A percentile compares a stretch with the other conserved stretches of the same genome.
These are phyloP conservation scores for Acrocephalus kingi DNA, from an alignment of 2,113 vertebrate genomes.

Conservation along the genomic window DNA sequence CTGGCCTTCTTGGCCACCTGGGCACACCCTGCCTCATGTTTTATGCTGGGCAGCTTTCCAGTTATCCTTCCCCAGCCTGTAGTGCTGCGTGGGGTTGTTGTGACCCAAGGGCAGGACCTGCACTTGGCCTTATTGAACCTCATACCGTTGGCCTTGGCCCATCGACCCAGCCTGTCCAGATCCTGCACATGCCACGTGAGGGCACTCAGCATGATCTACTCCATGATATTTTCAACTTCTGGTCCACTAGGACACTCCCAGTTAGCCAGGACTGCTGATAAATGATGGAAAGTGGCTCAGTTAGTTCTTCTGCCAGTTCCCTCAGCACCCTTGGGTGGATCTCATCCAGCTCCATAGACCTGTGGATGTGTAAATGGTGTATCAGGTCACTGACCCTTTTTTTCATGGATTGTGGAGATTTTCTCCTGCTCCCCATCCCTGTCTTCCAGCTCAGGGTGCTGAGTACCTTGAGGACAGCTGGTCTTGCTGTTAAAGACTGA, in stretches of 20 bases:
- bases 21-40: not conserved
- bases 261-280: not conserved
- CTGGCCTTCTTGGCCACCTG: not conserved
- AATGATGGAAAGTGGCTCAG: not conserved
- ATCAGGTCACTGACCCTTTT: not conserved
- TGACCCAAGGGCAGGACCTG: not conserved
- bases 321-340: not conserved
- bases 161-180: not conserved
- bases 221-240: not conserved
- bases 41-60: not conserved
- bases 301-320: not conserved
- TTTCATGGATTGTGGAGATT: not conserved
- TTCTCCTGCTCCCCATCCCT: not conserved
- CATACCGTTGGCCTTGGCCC: not conserved
- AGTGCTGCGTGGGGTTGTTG: not conserved
- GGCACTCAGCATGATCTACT: not conserved
- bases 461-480: not conserved
- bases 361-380: not conserved
- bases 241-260: not conserved
- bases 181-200: fast-evolving
- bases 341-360: not conserved
- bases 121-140: not conserved
- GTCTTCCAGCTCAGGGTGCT: not conserved
- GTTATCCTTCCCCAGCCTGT: not conserved
- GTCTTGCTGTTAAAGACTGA: not conserved